These are phyloP conservation scores for Laticauda colubrina DNA, from an alignment of 2,113 vertebrate species.

Conservation along the genomic window DNA sequence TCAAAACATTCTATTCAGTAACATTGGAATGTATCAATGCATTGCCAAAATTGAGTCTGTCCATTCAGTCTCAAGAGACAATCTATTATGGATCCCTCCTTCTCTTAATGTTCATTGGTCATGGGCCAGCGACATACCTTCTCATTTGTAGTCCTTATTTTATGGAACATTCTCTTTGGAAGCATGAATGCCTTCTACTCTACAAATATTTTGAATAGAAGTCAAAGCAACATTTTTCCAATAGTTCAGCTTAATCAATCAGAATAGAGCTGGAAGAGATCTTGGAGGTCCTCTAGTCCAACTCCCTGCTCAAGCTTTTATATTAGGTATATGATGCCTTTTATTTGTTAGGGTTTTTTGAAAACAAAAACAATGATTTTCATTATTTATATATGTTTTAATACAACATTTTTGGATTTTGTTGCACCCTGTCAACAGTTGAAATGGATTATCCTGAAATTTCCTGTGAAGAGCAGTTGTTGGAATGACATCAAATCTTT, in stretches of 20 bases:
- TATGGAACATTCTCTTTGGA: background rate
- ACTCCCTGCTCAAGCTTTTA: background rate
- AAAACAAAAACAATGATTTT: background rate
- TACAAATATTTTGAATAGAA: background rate
- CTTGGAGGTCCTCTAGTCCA: no score
- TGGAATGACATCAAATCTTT: background rate
- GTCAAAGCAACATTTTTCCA: background rate
- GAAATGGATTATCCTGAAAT: background rate
- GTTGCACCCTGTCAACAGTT: background rate
- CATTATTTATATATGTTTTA: background rate
- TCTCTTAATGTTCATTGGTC: background rate
- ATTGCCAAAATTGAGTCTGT: background rate
- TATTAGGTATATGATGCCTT: background rate
- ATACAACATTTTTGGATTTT: background rate
- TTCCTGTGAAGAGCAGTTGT: background rate
- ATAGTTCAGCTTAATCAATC: background rate
- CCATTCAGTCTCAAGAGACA: background rate
- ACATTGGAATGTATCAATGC: background rate
- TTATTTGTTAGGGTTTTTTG: background rate
- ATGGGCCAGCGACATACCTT: background rate
- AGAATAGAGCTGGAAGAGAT: no score
- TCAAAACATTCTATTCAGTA: background rate
- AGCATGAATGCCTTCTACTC: background rate
- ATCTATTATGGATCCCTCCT: background rate
- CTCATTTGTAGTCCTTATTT: background rate